Base-by-base conservation (phyloP, 2,888 invertebrate genomes). In the Gasteruption jaculator region DNA sequence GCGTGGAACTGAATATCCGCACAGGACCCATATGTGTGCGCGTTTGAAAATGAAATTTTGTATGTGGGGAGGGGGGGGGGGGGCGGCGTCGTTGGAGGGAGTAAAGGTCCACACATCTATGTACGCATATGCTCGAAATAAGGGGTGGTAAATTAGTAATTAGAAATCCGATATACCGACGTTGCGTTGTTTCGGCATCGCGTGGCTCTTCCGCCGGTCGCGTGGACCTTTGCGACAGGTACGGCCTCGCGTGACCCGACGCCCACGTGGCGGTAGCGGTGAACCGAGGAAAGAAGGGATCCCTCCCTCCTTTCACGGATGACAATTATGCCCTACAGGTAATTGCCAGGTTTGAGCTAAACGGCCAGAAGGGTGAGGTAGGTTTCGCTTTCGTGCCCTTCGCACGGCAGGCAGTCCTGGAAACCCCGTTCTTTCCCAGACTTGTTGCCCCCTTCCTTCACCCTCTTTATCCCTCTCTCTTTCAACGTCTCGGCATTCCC, bases 151-250 rank as follows among this genome's bases (percentile, higher is more conserved):
- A 69, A 70, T 68, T 63, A 66, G 63, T 65, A 70, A 70, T 70
- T 68, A 69, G 67, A 65, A 68, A 67, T 66, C 65, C 63, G 69
- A 70, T 68, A 68, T 56, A 55, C 57, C 57, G 46, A 57, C 59
- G 60, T 57, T 49, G 63, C 59, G 63, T 62, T 63, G 68, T 66
- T 65, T 65, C 57, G 65, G 63, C 57, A 62, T 68, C 61, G 68
- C 67, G 68, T 67, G 67, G 68, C 57, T 61, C 55, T 52, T n/a
- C 53, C 41, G 50, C 54, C 54, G 50, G 65, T 65, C 65, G 66
- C 63, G 67, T 68, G 68, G 68, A 64, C 60, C 65, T 58, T 55
- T 65, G 69, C 67, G 69, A 69, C 69, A 69, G 69, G 69, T 63
- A 68, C 67, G 65, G 65, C 68, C 66, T 68, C 63, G 68, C 68